phyloP scores from a whole-genome alignment of 2,888 invertebrate species.

The Eustalomyia histrio region DNA sequence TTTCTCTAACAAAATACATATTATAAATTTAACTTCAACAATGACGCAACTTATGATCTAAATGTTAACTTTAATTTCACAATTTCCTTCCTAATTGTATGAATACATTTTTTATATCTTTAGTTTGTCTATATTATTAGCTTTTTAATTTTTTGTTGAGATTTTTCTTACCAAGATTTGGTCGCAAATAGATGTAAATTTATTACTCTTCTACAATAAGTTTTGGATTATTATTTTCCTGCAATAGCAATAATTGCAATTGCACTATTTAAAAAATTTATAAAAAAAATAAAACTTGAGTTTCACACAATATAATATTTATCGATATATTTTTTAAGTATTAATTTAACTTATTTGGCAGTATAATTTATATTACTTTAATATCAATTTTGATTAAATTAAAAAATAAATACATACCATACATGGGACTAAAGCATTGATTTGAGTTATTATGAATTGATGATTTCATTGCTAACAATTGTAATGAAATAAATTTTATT shows the following conservation, averaged over 20 bases:
- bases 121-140: conserved; percentile 33
- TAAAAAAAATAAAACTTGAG: neutral
- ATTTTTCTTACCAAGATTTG: conserved; percentile 20
- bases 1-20: conserved; percentile 57
- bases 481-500: too few species aligned
- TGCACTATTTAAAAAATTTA: neutral
- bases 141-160: neutral
- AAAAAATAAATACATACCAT: neutral
- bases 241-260: neutral
- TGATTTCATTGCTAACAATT: too few species aligned
- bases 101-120: conserved; percentile 41
- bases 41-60: conserved; percentile 71
- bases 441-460: too few species aligned
- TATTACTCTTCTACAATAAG: neutral
- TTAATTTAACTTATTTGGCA: neutral
- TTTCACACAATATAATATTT: neutral
- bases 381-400: neutral
- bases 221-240: neutral
- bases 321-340: neutral
- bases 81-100: conserved; percentile 68
- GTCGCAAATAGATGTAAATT: conserved; percentile 13
- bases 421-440: too few species aligned
- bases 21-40: conserved; percentile 68
- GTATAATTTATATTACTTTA: neutral
- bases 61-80: conserved; percentile 79